These are phyloP conservation scores for Caenorhabditis sp. DNA, from an alignment of 2,888 invertebrate genomes.

Conservation along the genomic window DNA sequence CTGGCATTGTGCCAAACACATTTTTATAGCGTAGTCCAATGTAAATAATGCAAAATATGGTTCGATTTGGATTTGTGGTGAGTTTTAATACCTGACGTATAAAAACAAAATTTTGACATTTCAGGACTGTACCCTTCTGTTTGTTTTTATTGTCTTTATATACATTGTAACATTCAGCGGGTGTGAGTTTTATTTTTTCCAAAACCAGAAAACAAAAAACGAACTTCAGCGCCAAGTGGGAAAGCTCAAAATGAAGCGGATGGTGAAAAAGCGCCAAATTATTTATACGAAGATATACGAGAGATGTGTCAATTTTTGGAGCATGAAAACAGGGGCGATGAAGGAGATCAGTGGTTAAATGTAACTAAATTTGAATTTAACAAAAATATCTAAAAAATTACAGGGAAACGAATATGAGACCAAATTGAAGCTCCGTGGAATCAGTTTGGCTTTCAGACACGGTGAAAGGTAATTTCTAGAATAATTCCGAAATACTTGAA, in stretches of 20 bases:
- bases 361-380: no score
- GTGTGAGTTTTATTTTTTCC: neutral
- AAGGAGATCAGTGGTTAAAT: slow-evolving; percentile 45
- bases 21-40: neutral
- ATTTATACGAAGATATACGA: slow-evolving; percentile 22
- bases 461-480: slow-evolving; percentile 7
- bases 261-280: neutral
- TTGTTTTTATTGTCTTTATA: neutral
- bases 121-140: neutral
- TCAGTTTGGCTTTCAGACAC: slow-evolving; percentile 50
- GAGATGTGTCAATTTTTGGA: slow-evolving; percentile 64
- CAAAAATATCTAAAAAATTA: no score
- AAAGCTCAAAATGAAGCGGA: neutral
- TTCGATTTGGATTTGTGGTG: neutral
- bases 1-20: neutral
- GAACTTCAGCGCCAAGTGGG: neutral
- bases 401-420: slow-evolving; percentile 39
- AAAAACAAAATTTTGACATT: neutral
- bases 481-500: no score
- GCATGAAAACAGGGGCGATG: slow-evolving; percentile 48
- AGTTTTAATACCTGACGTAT: neutral
- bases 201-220: neutral
- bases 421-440: slow-evolving; percentile 40
- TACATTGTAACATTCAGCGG: neutral
- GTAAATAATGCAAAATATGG: neutral